Percentiles rank a stretch among this genome's conserved stretches.
Conservation (phyloP, 2,888 invertebrate genomes). For the Pachycephus smyrnensis region DNA sequence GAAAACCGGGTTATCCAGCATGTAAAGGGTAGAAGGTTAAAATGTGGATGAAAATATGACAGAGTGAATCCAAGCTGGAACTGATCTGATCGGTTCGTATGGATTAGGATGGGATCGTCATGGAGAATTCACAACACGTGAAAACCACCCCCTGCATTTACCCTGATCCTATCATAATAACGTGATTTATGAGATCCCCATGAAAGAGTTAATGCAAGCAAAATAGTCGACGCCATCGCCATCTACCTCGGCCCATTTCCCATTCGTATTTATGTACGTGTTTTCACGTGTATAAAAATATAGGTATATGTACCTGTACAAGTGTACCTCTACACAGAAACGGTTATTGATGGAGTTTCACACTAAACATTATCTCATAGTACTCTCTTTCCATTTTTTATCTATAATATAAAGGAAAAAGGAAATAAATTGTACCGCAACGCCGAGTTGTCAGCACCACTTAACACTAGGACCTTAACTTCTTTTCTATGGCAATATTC, state of each 20-base stretch:
- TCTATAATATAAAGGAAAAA: neutral
- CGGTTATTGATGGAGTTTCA: constrained; percentile 49
- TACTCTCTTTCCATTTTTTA: neutral
- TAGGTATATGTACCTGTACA: neutral
- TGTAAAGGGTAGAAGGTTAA: neutral
- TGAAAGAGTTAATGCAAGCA: constrained; percentile 60
- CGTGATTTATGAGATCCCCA: constrained; percentile 49
- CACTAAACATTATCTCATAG: constrained; percentile 34
- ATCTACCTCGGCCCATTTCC: neutral
- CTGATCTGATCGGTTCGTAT: neutral
- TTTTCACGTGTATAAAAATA: neutral
- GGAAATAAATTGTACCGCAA: neutral
- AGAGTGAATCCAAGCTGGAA: constrained; percentile 21
- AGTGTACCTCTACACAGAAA: neutral
- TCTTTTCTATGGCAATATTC: neutral
- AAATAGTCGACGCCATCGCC: constrained; percentile 39
- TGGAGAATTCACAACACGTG: constrained; percentile 35
- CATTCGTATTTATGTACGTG: neutral
- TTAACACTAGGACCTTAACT: neutral
- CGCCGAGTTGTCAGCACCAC: neutral
- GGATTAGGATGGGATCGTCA: constrained; percentile 30
- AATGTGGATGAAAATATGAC: neutral
- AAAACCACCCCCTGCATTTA: constrained; percentile 39
- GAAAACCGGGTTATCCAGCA: neutral
- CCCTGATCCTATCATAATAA: constrained; percentile 33